Evolutionary conservation across 2,797 vertebrate species (phyloP), one percentile per base, ranked within the genome.

Genomic region (Orestias chungarensis): DNA sequence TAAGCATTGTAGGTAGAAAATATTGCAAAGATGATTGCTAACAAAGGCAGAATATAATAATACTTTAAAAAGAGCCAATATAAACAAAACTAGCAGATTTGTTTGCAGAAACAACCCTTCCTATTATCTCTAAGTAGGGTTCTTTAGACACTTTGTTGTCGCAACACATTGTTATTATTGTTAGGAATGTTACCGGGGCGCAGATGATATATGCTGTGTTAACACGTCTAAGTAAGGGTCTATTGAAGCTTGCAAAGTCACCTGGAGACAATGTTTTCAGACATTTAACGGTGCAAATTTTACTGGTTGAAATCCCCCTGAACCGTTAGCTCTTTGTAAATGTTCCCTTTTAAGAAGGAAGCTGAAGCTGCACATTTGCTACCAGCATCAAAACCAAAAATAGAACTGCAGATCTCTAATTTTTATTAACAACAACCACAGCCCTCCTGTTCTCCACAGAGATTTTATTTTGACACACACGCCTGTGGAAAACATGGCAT

Each of bases 401-500:
- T 31, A 65, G 12, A 65, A 18, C 5, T 31, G 20, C 44, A 66
- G 27, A 31, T 47, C 29, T 67, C 78, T 76, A 65, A 74, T 75
- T 88, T 79, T 83, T 82, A 78, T 82, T 78, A 83, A 75, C 75
- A 33, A 27, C 40, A 15, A 55, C 77, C 50, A 55, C 43, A 15
- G 55, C 47, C 55, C 44, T 31, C 27, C 38, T 44, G 3, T 25
- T 86, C 87, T 76, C 80, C 67, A 47, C 44, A 71, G 52, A 38
- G 40, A 40, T 74, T 81, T 71, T 81, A 78, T 89, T 87, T 83
- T 77, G 66, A 84, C 64, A 68, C 71, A 52, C 64, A 69, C 2
- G 47, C 66, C 68, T 80, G 75, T 88, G 90, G 87, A 90, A 92
- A 90, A 84, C 76, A 42, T 78, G 68, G 35, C 75, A 65, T 64